Evolutionary conservation across 1,140 invertebrate genomes (phyloP).

Genomic region (Lasaia peninsularis): DNA sequence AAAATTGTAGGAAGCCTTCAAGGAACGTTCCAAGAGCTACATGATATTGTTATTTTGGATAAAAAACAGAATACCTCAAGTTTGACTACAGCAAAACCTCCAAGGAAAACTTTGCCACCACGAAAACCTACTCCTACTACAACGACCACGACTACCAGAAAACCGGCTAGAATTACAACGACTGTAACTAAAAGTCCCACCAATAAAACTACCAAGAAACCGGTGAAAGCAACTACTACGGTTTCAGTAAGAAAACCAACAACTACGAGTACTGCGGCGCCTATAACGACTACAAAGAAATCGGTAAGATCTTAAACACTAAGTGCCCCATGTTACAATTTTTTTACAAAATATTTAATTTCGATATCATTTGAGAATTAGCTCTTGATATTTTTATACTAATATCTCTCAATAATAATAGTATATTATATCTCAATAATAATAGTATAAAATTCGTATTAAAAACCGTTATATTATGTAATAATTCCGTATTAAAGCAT

Average conservation of each 20-base stretch:
- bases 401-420: too few relatives aligned
- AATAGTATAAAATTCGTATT: too few relatives aligned
- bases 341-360: too few relatives aligned
- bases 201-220: slow-evolving; percentile 72
- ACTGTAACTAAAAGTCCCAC: slow-evolving; percentile 48
- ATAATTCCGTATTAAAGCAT: too few relatives aligned
- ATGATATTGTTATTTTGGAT: slow-evolving; percentile 83
- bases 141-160: slow-evolving; percentile 42
- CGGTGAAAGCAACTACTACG: slow-evolving; percentile 38
- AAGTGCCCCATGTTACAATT: too few relatives aligned
- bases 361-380: too few relatives aligned
- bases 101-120: slow-evolving; percentile 59
- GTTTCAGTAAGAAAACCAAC: slow-evolving; percentile 34
- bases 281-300: slow-evolving; percentile 37
- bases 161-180: slow-evolving; percentile 52
- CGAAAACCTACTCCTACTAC: slow-evolving; percentile 68
- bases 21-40: slow-evolving; percentile 87
- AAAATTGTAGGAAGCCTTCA: slow-evolving; percentile 89
- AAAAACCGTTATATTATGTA: too few relatives aligned
- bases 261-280: slow-evolving; percentile 35
- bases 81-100: slow-evolving; percentile 45
- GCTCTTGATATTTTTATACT: too few relatives aligned
- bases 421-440: too few relatives aligned
- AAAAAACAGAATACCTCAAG: slow-evolving; percentile 75
- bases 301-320: slow-evolving; percentile 33